Base-by-base conservation (phyloP, 1,140 invertebrate species). In the Drosophila pachea region DNA sequence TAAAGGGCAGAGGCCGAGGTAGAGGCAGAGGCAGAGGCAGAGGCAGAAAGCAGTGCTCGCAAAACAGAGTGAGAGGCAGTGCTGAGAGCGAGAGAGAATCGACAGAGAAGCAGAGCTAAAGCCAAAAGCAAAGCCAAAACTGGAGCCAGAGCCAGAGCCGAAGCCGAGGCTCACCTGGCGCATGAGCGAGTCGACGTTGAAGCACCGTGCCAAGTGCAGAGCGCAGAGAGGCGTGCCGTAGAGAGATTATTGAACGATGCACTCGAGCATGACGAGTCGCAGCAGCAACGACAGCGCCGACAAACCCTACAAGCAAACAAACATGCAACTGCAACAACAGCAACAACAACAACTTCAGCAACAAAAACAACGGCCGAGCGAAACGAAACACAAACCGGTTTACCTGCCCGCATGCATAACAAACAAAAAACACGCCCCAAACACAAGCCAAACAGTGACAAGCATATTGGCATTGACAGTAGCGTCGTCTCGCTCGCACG, bases 181-280 rank as follows among this genome's bases (percentile, higher is more conserved):
- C 68, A 71, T 71, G 68, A 71, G 68, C 69, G 69, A 72, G 65
- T 68, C 69, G 64, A 56, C 63, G 68, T 67, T 67, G 60, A 68
- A 73, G 70, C 73, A 75, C 69, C 74, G 75, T 78, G 76, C 74
- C 77, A 84, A 84, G 79, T 86, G 79, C 77, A 84, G 81, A 84
- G 79, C 78, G 81, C 82, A 84, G 81, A 84, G 81, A 84, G 81
- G 81, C 81, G 81, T 84, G 81, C 81, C 81, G 65, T 62, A 67
- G 70, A 84, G 81, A 86, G 76, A 86, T 86, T 86, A 86, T 86
- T 86, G 81, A 86, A 86, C 82, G 81, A 86, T 86, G 81, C 81
- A 86, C 81, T 86, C 82, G 76, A 86, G 81, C 81, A 76, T 76
- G 74, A 78, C 76, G 70, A 68, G 66, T 61, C 73, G 55, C 54